Evolutionary conservation across 2,888 invertebrate genomes (phyloP), one percentile per base, ranked within the genome.

Genomic region (Malthinus seriepunctatus): DNA sequence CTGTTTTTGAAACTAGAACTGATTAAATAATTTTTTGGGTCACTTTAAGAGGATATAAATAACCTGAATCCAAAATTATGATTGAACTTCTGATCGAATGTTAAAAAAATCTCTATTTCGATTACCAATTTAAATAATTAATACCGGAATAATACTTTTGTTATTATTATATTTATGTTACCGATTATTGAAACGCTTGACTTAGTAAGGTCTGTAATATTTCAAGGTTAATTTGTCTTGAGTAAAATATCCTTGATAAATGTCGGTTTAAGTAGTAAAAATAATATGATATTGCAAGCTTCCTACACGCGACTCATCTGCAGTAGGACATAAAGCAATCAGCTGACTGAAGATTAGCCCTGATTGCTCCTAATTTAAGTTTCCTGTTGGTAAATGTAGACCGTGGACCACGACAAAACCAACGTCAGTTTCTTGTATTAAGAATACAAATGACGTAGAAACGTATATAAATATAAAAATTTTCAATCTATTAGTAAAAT

Each of bases 351-450:
- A 75, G 75, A 78, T 78, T 78, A 75, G 74, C 72, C 74, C 68
- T 78, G 78, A 78, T 78, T 78, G 77, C 72, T 76, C 76, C 75
- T 78, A 78, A 78, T 78, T 78, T 71, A 67, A 72, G 69, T 74
- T 78, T 78, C 78, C 78, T 76, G 73, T 73, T 69, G 61, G 67
- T 60, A 63, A 67, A 69, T 66, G 63, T 64, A 64, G 66, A 60
- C 50, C 61, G 52, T 57, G 45, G 51, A 55, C 53, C 50, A 50
- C 51, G 55, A 60, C 44, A 11, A 46, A 56, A 55, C 48, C 50
- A 61, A 55, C 56, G 60, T 53, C 55, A 57, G 48, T 62, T 62
- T 39, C 39, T 56, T 56, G 54, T 55, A 55, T 58, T 45, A 49
- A 50, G 60, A 60, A 56, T 51, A 50, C 37, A 44, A 58, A 53